Conservation (phyloP, 2,888 invertebrate species). For the Agriopis aurantiaria region DNA sequence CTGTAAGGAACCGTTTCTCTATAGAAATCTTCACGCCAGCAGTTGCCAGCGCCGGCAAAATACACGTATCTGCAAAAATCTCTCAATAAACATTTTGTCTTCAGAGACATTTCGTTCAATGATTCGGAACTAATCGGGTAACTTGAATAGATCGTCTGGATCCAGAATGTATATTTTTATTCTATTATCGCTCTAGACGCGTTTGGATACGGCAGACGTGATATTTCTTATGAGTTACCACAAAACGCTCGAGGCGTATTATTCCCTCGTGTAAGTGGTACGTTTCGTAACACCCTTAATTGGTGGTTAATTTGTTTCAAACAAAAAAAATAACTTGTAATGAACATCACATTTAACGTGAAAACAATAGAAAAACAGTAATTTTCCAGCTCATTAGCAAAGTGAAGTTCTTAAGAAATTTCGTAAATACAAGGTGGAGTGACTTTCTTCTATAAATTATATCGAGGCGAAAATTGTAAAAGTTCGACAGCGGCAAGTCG, state of each 20-base stretch:
- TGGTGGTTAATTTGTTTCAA: constrained; percentile 34
- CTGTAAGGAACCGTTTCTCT: constrained; percentile 63
- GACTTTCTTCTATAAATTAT: constrained; percentile 38
- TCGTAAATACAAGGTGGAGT: constrained; percentile 42
- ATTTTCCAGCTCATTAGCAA: constrained; percentile 50
- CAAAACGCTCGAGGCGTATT: constrained; percentile 1
- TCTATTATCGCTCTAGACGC: constrained; percentile 22
- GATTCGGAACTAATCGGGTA: constrained; percentile 34
- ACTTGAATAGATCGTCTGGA: constrained; percentile 32
- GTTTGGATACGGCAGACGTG: constrained; percentile 20
- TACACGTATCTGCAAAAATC: constrained; percentile 72
- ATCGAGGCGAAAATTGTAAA: constrained; percentile 50
- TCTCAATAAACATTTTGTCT: constrained; percentile 65
- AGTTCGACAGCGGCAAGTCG: constrained; percentile 48
- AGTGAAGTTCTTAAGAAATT: constrained; percentile 42
- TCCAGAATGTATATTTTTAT: constrained; percentile 18
- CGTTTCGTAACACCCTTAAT: constrained; percentile 28
- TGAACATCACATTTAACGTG: constrained; percentile 28
- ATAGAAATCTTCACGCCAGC: constrained; percentile 68
- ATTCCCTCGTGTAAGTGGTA: constrained; percentile 9
- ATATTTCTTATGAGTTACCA: constrained; percentile 4
- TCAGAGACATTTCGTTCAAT: constrained; percentile 56
- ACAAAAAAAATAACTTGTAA: constrained; percentile 42
- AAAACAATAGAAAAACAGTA: constrained; percentile 43
- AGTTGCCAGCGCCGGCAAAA: constrained; percentile 72